A percentile compares a stretch with the other conserved stretches of the same genome.
Evolutionary conservation across 2,888 invertebrate genomes (phyloP).

Genomic region (Drosophila mimica): DNA sequence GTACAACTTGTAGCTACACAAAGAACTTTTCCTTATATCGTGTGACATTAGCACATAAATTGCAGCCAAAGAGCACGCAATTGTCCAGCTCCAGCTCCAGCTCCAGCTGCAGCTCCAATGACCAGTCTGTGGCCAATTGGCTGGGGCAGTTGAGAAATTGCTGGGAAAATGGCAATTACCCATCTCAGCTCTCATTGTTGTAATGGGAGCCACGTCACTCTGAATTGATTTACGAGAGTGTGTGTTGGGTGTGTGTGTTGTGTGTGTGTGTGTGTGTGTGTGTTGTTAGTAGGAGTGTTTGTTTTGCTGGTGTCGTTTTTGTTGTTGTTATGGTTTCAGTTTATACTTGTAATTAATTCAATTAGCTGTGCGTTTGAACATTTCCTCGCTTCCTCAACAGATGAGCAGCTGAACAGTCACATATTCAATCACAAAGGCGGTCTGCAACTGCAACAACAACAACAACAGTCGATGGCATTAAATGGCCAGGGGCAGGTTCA

Average conservation of each 20-base stretch:
- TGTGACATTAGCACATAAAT: conserved; percentile 69
- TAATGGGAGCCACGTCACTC: conserved; percentile 63
- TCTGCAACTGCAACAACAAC: conserved; percentile 85
- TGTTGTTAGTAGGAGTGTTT: conserved; percentile 1
- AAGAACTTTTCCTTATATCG: conserved; percentile 16
- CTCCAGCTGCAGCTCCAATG: conserved; percentile 22
- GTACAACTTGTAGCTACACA: conserved; percentile 15
- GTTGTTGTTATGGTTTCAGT: conserved; percentile 42
- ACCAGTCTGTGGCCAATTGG: conserved; percentile 48
- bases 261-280: conserved; percentile 24
- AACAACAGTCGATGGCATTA: conserved; percentile 20
- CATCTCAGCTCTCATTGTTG: conserved; percentile 77
- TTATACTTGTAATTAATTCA: conserved; percentile 73
- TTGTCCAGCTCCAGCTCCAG: conserved; percentile 23
- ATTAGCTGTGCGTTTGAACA: conserved; percentile 66
- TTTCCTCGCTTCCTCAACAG: conserved; percentile 64
- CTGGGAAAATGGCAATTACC: conserved; percentile 78
- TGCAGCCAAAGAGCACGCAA: conserved; percentile 62
- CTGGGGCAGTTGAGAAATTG: conserved; percentile 55
- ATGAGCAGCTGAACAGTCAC: conserved; percentile 86
- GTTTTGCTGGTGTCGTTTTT: conserved; percentile 4
- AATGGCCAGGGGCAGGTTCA: conserved; percentile 68
- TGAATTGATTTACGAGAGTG: conserved; percentile 72
- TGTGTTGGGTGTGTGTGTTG: conserved; percentile 28
- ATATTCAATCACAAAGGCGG: conserved; percentile 91